A percentile compares a stretch with the other conserved stretches of the same genome.
Evolutionary conservation across 2,113 vertebrate species (phyloP).

Genomic region (Ginglymostoma cirratum): DNA sequence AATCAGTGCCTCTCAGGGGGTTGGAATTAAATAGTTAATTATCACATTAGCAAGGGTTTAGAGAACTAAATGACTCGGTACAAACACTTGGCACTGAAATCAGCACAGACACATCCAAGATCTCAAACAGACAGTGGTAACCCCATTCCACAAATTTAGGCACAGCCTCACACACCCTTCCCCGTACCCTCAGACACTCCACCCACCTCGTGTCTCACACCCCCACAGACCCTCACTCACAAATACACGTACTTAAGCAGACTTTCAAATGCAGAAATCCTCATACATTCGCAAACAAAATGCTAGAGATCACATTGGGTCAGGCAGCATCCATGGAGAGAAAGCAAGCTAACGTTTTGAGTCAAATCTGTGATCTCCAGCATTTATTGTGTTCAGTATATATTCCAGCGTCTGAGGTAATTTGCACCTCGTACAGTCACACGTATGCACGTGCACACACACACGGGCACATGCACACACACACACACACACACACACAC

Average conservation of each 20-base stretch:
- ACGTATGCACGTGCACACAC: neutral
- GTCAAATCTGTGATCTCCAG: no score
- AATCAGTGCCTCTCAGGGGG: neutral
- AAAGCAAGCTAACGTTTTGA: no score
- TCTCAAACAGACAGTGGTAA: neutral
- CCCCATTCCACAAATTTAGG: neutral
- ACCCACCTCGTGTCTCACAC: no score
- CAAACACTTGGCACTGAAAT: conserved; percentile 13
- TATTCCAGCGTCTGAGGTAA: neutral
- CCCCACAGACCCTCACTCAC: no score
- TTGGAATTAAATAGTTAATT: conserved; percentile 26
- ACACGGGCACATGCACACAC: neutral
- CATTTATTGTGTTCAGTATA: no score
- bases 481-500: neutral
- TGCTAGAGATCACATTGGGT: no score
- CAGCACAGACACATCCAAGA: neutral
- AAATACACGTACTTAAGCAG: no score
- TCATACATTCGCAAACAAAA: no score
- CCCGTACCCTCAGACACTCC: no score
- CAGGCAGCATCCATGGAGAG: no score
- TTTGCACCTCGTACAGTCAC: neutral
- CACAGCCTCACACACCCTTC: neutral
- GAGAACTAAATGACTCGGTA: neutral
- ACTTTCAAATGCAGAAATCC: no score
- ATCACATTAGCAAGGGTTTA: neutral